Percentiles rank a stretch among this genome's conserved stretches.
Conservation (phyloP, 1,140 invertebrate genomes). For the Drosophila nasuta region DNA sequence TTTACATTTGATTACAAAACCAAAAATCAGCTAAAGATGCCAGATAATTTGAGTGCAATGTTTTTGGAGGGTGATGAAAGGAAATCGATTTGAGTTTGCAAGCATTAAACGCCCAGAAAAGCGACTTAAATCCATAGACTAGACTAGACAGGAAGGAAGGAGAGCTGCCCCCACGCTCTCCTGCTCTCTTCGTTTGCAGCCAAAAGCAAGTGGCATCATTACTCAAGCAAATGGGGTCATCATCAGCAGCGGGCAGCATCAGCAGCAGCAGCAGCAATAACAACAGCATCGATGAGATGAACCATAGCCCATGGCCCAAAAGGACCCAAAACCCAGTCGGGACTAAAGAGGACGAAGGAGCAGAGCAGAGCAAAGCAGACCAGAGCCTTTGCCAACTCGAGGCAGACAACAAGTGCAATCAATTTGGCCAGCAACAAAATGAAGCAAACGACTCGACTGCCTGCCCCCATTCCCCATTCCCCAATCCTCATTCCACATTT, state of each 20-base stretch:
- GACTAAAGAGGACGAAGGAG: neutral
- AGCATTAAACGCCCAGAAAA: conserved; percentile 36
- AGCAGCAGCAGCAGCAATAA: conserved; percentile 64
- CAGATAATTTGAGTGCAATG: conserved; percentile 21
- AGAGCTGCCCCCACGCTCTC: neutral
- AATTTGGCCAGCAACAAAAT: conserved; percentile 53
- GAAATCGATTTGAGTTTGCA: conserved; percentile 62
- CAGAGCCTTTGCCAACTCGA: neutral
- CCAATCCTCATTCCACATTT: neutral
- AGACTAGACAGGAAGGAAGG: neutral
- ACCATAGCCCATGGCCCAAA: conserved; percentile 10
- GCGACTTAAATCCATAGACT: conserved; percentile 24
- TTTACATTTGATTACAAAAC: conserved; percentile 69
- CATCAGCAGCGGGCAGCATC: conserved; percentile 61
- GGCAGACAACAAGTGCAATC: conserved; percentile 76
- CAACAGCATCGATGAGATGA: conserved; percentile 36
- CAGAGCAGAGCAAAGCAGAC: neutral
- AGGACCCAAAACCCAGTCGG: neutral
- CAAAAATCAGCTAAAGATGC: conserved; percentile 62
- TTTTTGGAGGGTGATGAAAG: conserved; percentile 13
- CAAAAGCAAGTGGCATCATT: conserved; percentile 73
- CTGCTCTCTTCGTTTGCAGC: neutral
- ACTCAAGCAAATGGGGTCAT: conserved; percentile 80
- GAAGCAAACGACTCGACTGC: conserved; percentile 11
- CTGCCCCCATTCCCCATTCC: neutral